Base-by-base conservation (phyloP, 2,113 vertebrate genomes). In the Lagopus leucura region DNA sequence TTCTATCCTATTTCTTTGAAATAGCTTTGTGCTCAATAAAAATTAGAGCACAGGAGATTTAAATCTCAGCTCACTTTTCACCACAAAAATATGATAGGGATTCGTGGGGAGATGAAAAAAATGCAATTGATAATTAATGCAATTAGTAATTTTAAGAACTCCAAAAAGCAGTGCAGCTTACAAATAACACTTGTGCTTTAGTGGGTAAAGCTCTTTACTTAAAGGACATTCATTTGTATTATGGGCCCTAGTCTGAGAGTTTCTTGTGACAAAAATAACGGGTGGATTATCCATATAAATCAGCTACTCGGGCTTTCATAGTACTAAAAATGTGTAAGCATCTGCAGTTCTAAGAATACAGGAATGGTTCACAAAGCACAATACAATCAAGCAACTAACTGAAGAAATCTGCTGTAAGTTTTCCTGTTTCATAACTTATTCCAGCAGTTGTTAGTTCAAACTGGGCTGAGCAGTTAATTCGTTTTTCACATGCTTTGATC, bases 401-500 rank as follows among this genome's bases (percentile, higher is more conserved):
- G 27, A 21, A 61, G 27, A 2, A 40, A 72, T 61, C 10, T 57
- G 24, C 22, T 28, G 43, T 6, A 3, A 27, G 1, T 55, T 69
- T 54, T 73, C 34, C 7, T 47, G 12, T 21, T 78, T 5, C 6
- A 0, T 43, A 17, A 32, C 1, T 67, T 47, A 38, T 57, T 69
- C 7, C 48, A 71, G 8, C 4, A 36, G 4, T n/a, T 78, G 6
- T 14, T 63, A n/a, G 4, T 7, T 88, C 38, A 69, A 54, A 25
- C 3, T 22, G 16, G 4, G 11, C 3, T 40, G 24, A 70, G 16
- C 30, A 75, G 8, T 7, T 60, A 24, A 54, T 75, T 75, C 82
- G 5, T 86, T 88, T 8, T 21, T 73, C 18, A 4, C 2, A 1
- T 61, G 5, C 4, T 38, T 66, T 0, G 0, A 43, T 2, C 3